Percentiles rank a stretch among this genome's conserved stretches.
phyloP scores from a whole-genome alignment of 2,797 vertebrate species.

The Coregonus sp. region DNA sequence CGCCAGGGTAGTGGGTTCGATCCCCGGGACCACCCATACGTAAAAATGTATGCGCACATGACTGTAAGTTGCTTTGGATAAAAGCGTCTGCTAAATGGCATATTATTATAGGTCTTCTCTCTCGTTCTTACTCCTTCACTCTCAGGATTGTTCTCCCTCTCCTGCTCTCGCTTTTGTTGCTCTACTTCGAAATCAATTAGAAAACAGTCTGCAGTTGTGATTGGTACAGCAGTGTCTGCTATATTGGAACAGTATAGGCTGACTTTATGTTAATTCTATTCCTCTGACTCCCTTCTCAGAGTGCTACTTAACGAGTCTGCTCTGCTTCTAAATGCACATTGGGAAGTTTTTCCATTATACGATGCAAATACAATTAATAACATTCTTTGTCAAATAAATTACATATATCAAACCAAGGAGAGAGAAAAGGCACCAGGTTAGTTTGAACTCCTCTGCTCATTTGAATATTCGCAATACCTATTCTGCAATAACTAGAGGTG shows the following conservation, averaged over 20 bases:
- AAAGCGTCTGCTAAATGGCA: no score
- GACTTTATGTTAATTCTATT: background rate
- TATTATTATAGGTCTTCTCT: no score
- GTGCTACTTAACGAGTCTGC: background rate
- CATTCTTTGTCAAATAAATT: conserved; percentile 11
- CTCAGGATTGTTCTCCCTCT: background rate
- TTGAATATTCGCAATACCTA: background rate
- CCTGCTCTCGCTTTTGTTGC: background rate
- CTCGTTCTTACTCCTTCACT: background rate
- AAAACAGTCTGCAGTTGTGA: background rate
- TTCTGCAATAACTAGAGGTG: background rate
- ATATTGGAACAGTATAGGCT: background rate
- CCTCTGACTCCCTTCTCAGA: background rate
- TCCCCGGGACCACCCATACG: no score
- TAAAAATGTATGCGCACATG: no score
- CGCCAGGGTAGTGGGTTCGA: no score
- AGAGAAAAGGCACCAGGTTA: background rate
- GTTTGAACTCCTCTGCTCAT: background rate
- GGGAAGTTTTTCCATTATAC: background rate
- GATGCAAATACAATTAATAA: conserved; percentile 13
- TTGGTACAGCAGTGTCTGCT: background rate
- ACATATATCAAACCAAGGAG: background rate
- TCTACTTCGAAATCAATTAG: background rate
- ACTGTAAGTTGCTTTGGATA: no score
- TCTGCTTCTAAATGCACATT: background rate